Conservation (phyloP, 2,113 vertebrate genomes). For the Chloropsis cyanopogon region DNA sequence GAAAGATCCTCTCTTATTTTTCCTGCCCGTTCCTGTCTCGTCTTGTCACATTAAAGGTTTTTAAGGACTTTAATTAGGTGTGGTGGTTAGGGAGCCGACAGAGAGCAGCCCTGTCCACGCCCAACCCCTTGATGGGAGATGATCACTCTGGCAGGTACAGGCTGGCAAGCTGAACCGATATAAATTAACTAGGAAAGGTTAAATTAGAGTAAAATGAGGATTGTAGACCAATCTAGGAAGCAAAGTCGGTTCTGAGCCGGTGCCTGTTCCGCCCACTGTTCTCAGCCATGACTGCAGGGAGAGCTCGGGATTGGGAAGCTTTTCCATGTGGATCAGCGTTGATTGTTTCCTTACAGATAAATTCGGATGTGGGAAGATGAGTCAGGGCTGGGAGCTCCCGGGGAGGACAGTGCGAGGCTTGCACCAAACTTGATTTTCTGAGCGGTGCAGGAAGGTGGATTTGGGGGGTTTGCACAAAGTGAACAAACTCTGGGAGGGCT, state of each 20-base stretch:
- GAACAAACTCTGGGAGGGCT: accelerated
- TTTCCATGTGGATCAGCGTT: background rate
- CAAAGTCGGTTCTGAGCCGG: background rate
- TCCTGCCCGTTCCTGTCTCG: conserved; percentile 45
- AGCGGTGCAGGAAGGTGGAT: background rate
- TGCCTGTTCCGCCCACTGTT: background rate
- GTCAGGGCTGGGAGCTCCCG: accelerated
- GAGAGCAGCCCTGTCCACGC: conserved; percentile 59
- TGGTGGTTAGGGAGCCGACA: conserved; percentile 50
- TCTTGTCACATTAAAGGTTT: conserved; percentile 66
- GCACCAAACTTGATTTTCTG: background rate
- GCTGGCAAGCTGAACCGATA: conserved; percentile 59
- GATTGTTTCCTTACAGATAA: background rate
- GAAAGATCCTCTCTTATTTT: conserved; percentile 52
- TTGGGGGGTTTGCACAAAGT: background rate
- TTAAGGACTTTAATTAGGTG: conserved; percentile 72
- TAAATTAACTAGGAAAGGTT: conserved; percentile 73
- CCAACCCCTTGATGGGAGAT: conserved; percentile 66
- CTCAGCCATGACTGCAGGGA: background rate
- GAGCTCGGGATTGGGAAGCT: background rate
- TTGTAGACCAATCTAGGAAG: background rate
- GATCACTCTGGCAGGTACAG: conserved; percentile 71
- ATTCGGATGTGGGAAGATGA: background rate
- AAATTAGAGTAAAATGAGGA: conserved; percentile 67
- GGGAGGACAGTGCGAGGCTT: accelerated